Percentiles rank a stretch among this genome's conserved stretches.
phyloP scores from a whole-genome alignment of 2,113 vertebrate species.

The Motacilla tschutschensis region DNA sequence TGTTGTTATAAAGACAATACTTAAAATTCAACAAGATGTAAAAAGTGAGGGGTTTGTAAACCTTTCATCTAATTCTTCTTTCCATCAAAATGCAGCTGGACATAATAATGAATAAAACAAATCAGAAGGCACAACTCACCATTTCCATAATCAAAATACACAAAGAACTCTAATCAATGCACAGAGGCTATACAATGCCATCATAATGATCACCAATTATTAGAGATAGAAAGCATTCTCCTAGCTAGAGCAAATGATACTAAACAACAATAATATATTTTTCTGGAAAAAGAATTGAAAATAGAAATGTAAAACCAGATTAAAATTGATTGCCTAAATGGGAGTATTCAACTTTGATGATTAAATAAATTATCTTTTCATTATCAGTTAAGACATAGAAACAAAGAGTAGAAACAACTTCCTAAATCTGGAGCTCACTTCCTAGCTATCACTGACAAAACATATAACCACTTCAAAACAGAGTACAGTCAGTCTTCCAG shows the following conservation, averaged over 20 bases:
- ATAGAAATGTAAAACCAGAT: not conserved
- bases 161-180: not conserved
- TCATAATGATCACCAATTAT: not conserved
- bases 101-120: not conserved
- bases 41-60: not conserved
- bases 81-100: not conserved
- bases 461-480: not conserved
- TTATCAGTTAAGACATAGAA: not conserved
- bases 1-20: not conserved
- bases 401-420: not conserved
- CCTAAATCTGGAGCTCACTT: not conserved
- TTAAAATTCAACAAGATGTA: not conserved
- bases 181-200: not conserved
- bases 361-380: not conserved
- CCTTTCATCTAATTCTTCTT: not conserved
- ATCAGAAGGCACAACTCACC: not conserved
- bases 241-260: not conserved
- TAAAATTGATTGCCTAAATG: not conserved
- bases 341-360: not conserved
- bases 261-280: not conserved
- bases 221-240: not conserved
- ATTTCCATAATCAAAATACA: not conserved
- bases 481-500: not conserved
- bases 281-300: not conserved
- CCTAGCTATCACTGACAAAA: not conserved